Evolutionary conservation across 2,888 invertebrate species (phyloP).

Genomic region (Drosophila formosana): DNA sequence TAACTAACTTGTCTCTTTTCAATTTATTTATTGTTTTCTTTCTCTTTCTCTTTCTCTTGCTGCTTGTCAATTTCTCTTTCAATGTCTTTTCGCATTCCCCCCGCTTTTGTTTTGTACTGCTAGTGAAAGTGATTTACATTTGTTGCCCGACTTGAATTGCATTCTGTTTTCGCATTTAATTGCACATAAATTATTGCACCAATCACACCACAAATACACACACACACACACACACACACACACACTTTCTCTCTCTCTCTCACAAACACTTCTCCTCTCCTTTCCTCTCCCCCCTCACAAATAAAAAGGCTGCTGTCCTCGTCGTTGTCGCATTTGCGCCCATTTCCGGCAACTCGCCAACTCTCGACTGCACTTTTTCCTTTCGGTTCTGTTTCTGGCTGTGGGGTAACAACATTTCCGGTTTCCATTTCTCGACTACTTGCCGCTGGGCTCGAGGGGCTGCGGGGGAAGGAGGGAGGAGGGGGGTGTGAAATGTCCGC

Average conservation of each 20-base stretch:
- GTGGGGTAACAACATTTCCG: constrained; percentile 71
- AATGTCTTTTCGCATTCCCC: not conserved
- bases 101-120: not conserved
- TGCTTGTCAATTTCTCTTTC: not conserved
- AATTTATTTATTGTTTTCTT: not conserved
- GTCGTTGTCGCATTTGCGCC: constrained; percentile 71
- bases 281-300: no score
- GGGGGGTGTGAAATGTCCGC: constrained; percentile 63
- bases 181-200: constrained; percentile 72
- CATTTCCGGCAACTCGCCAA: constrained; percentile 59
- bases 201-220: constrained; percentile 24
- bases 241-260: no score
- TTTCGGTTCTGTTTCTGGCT: not conserved
- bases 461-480: no score
- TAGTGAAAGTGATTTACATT: constrained; percentile 41
- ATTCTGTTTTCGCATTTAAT: constrained; percentile 63
- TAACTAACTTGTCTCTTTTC: no score
- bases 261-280: no score
- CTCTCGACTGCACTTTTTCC: constrained; percentile 24
- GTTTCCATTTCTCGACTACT: constrained; percentile 74
- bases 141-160: constrained; percentile 28
- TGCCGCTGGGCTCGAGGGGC: constrained; percentile 22
- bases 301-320: constrained; percentile 16
- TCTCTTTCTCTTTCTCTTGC: not conserved
- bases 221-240: not conserved